These are phyloP conservation scores for Bombus difficillimus DNA, from an alignment of 1,140 invertebrate genomes.

Conservation along the genomic window DNA sequence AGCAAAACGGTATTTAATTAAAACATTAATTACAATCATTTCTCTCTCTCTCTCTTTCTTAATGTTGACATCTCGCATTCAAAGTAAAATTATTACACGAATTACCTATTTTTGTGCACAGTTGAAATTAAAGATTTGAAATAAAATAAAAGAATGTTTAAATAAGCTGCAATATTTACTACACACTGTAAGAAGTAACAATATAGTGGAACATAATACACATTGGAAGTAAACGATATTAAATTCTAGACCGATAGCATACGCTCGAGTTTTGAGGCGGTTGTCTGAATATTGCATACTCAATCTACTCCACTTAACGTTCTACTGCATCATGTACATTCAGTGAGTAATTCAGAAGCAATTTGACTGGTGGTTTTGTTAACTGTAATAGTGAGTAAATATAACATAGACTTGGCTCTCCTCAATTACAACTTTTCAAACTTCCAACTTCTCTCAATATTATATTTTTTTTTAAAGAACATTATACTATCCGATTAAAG, in stretches of 20 bases:
- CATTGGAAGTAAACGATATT: neutral
- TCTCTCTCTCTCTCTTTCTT: too few relatives aligned
- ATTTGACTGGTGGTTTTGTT: constrained; percentile 1
- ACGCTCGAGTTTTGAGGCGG: neutral
- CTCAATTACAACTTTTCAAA: neutral
- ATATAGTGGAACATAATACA: too few relatives aligned
- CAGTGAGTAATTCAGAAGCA: constrained; percentile 22
- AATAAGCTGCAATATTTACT: neutral
- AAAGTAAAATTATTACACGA: neutral
- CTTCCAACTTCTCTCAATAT: neutral
- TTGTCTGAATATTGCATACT: constrained; percentile 29
- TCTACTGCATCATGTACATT: neutral
- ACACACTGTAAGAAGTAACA: neutral
- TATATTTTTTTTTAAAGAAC: too few relatives aligned
- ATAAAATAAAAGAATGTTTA: neutral
- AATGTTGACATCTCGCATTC: neutral
- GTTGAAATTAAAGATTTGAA: neutral
- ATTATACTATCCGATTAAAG: too few relatives aligned
- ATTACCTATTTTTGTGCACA: too few relatives aligned
- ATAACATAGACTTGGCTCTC: neutral
- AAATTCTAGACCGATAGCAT: neutral
- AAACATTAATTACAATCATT: too few relatives aligned
- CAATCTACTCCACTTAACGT: constrained; percentile 13
- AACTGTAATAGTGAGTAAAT: neutral
- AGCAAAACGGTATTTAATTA: too few relatives aligned